A percentile compares a stretch with the other conserved stretches of the same genome.
These are phyloP conservation scores for Astur gentilis DNA, from an alignment of 2,113 vertebrate species.

Conservation along the genomic window DNA sequence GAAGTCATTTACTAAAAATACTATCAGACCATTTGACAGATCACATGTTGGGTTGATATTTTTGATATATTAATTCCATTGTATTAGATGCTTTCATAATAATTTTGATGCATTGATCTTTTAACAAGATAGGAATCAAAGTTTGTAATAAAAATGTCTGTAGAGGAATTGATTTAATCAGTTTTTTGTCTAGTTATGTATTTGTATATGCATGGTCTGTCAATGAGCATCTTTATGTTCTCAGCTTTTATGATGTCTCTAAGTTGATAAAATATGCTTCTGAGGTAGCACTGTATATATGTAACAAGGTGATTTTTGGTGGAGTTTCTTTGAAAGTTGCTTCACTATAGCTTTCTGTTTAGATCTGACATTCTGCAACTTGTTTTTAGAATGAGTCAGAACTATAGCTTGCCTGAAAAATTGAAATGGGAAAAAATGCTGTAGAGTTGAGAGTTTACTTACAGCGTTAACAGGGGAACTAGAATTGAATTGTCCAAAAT, in stretches of 20 bases:
- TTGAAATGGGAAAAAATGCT: not conserved
- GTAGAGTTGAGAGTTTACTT: not conserved
- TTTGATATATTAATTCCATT: not conserved
- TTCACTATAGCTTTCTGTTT: not conserved
- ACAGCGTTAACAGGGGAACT: not conserved
- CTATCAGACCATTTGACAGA: not conserved
- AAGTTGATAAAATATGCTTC: not conserved
- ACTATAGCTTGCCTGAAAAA: not conserved
- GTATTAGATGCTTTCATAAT: not conserved
- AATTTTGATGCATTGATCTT: not conserved
- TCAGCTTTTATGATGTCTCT: not conserved
- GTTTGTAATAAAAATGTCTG: not conserved
- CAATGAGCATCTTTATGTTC: not conserved
- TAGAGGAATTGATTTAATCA: not conserved
- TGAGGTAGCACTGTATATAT: not conserved
- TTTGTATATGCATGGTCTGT: not conserved
- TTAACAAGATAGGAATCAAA: not conserved
- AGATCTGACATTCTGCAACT: not conserved
- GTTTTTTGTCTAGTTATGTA: not conserved
- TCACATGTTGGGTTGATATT: not conserved
- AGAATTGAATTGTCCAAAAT: not conserved
- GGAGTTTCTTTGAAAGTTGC: not conserved
- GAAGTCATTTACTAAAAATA: conserved; percentile 6
- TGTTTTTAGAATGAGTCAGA: not conserved
- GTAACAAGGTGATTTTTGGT: not conserved